Evolutionary conservation across 2,113 vertebrate species (phyloP), one percentile per base, ranked within the genome.

Genomic region (Nanorana parkeri): DNA sequence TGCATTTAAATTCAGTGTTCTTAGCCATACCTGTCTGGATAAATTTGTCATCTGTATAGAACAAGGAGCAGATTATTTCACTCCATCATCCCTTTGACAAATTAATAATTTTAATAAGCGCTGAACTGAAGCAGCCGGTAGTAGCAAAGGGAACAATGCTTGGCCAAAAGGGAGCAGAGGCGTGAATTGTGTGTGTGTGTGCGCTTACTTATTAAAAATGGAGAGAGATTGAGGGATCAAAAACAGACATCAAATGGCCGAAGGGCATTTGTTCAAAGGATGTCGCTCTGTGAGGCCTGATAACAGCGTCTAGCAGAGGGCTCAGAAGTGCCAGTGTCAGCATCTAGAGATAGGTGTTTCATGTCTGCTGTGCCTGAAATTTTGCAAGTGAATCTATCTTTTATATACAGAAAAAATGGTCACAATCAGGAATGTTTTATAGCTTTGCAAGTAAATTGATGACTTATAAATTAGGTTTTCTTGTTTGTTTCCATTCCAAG

Each of bases 251-350:
- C 32, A 17, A 51, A 80, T 80, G 65, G 28, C 77, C 66, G 20
- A 60, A 68, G 66, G 66, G 51, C 54, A 36, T 77, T 63, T 77
- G 60, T 77, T 77, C 75, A 77, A 77, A 54, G 75, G 75, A 52
- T 28, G 60, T 3, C 60, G 63, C 7, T n/a, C 60, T 77, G 60
- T 63, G 75, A 41, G 61, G 75, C 26, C 60, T 77, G 60, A 63
- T 77, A 36, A 10, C 61, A 26, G n/a, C 11, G 3, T 52, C 60
- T 65, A 28, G 68, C 47, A 71, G 56, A 21, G 23, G 15, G 17
- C 47, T 52, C 64, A 28, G 41, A 77, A 77, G 68, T 23, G 77
- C 23, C 52, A 21, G 24, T 67, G 51, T 54, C 36, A 54, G 29
- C 51, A 28, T 77, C 61, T 65, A 28, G 17, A 65, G 3, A 26